Evolutionary conservation across 2,888 invertebrate genomes (phyloP).

Genomic region (Argyra leucocephala): DNA sequence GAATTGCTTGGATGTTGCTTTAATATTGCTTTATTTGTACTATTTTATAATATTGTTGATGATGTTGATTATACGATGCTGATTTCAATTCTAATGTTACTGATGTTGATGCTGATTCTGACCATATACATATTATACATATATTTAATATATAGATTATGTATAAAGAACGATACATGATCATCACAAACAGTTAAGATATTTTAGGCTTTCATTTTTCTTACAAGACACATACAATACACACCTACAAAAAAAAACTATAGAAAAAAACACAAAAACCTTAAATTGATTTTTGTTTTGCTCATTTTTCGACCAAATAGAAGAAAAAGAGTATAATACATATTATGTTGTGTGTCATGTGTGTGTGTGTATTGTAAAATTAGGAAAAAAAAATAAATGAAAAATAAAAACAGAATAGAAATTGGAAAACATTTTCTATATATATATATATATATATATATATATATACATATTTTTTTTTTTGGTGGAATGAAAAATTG

Average conservation of each 20-base stretch:
- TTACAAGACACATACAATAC: too few species aligned
- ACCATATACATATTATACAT: not conserved
- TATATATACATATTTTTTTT: too few species aligned
- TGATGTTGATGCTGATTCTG: not conserved
- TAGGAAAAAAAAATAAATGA: not conserved
- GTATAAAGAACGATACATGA: not conserved
- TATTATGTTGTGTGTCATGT: too few species aligned
- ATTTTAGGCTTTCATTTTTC: not conserved
- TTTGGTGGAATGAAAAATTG: constrained; percentile 1
- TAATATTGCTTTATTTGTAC: too few species aligned
- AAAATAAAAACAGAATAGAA: not conserved
- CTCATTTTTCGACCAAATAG: too few species aligned
- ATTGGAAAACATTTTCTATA: not conserved
- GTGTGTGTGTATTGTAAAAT: too few species aligned
- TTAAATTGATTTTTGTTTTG: too few species aligned
- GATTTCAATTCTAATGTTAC: not conserved
- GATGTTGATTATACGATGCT: not conserved
- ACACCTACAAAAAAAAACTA: too few species aligned
- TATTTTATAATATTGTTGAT: too few species aligned
- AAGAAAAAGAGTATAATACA: too few species aligned
- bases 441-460: too few species aligned
- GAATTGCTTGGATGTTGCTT: not conserved
- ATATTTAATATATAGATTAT: not conserved
- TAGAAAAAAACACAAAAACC: too few species aligned
- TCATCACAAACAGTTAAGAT: constrained; percentile 4